phyloP scores from a whole-genome alignment of 2,113 vertebrate species.

The Eublepharis macularius region DNA sequence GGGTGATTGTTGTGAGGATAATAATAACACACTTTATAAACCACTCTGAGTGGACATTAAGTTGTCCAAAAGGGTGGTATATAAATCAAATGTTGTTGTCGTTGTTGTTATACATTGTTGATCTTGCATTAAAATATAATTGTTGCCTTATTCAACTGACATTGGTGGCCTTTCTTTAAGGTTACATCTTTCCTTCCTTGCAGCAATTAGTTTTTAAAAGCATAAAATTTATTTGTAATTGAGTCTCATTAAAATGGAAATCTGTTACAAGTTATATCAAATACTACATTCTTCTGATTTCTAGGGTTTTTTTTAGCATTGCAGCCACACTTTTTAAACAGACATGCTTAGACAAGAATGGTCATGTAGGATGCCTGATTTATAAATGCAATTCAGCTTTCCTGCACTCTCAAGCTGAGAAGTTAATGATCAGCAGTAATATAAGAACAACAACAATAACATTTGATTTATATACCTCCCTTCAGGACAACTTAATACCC shows the following conservation, averaged over 20 bases:
- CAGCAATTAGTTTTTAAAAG: background rate
- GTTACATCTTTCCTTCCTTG: background rate
- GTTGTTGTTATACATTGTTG: too few relatives aligned
- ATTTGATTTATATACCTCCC: too few relatives aligned
- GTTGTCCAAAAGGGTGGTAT: too few relatives aligned
- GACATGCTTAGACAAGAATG: background rate
- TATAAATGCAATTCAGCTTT: too few relatives aligned
- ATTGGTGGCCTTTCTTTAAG: background rate
- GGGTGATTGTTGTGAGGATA: too few relatives aligned
- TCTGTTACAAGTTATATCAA: background rate
- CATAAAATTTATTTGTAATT: background rate
- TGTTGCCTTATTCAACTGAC: background rate
- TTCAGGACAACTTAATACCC: too few relatives aligned
- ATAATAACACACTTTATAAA: too few relatives aligned
- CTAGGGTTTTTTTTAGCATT: background rate
- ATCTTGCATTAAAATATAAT: conserved; percentile 9
- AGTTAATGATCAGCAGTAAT: background rate
- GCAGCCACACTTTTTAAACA: background rate
- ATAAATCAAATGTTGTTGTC: too few relatives aligned
- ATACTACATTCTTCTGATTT: too few relatives aligned
- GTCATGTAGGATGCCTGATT: too few relatives aligned
- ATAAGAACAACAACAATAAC: too few relatives aligned
- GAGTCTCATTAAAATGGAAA: background rate
- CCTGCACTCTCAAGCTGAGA: background rate
- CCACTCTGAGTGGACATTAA: too few relatives aligned